Evolutionary conservation across 1,140 invertebrate genomes (phyloP).

Genomic region (Meloidogyne floridensis): DNA sequence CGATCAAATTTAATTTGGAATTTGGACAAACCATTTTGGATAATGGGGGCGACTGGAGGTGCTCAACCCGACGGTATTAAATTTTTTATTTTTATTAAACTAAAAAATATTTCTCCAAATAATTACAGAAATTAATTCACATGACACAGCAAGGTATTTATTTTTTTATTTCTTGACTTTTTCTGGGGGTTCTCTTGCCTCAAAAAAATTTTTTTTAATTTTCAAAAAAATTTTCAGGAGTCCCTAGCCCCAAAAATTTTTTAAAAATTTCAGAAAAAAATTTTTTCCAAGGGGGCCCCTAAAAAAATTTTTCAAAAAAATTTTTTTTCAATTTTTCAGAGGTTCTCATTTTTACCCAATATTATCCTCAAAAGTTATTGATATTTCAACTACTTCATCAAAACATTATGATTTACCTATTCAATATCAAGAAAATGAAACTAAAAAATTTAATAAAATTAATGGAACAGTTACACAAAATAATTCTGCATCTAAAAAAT

Average conservation of each 20-base stretch:
- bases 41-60: constrained; percentile 15
- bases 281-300: neutral
- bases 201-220: neutral
- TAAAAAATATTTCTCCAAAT: constrained; percentile 14
- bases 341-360: constrained; percentile 55
- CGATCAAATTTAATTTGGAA: constrained; percentile 15
- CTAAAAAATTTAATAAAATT: neutral
- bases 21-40: constrained; percentile 4
- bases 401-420: constrained; percentile 49
- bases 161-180: neutral
- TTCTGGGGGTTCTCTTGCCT: too few relatives aligned
- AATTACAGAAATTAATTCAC: constrained; percentile 52
- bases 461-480: neutral
- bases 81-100: constrained; percentile 19
- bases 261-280: too few relatives aligned
- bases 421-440: constrained; percentile 36
- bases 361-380: constrained; percentile 49
- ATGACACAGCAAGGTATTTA: constrained; percentile 43
- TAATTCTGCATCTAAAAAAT: neutral
- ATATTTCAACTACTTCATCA: constrained; percentile 50
- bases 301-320: neutral
- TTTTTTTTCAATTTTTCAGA: neutral
- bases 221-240: too few relatives aligned
- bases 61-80: constrained; percentile 54
- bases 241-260: too few relatives aligned